Evolutionary conservation across 2,888 invertebrate species (phyloP).

Genomic region (Coelopa pilipes): DNA sequence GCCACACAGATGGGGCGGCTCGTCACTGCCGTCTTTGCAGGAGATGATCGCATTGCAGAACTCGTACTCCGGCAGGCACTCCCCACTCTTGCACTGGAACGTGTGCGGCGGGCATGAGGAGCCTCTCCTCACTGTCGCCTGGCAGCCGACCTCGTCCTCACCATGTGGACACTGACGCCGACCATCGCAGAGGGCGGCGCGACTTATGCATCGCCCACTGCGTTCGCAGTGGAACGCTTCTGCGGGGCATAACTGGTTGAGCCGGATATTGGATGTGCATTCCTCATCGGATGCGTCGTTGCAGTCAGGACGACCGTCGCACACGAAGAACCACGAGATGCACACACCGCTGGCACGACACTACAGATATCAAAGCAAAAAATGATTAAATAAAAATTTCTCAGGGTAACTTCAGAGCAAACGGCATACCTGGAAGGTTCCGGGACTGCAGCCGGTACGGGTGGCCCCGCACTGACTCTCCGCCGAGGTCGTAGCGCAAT

Average conservation of each 20-base stretch:
- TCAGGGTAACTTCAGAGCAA: background rate
- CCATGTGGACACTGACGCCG: constrained; percentile 80
- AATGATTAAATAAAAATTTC: constrained; percentile 3
- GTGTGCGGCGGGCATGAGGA: constrained; percentile 80
- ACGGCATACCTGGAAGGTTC: constrained; percentile 77
- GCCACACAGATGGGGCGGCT: constrained; percentile 80
- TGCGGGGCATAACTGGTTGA: constrained; percentile 71
- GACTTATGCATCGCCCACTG: constrained; percentile 79
- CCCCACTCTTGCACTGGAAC: constrained; percentile 86
- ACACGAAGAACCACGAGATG: constrained; percentile 93
- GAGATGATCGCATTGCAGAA: constrained; percentile 91
- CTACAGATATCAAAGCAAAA: constrained; percentile 65
- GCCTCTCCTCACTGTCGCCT: constrained; percentile 68
- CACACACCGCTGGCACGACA: constrained; percentile 87
- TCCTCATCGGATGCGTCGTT: constrained; percentile 89
- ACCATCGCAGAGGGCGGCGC: constrained; percentile 85
- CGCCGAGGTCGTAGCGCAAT: constrained; percentile 75
- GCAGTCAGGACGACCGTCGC: constrained; percentile 84
- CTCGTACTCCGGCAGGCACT: constrained; percentile 89
- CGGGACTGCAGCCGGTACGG: constrained; percentile 82
- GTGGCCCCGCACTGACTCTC: constrained; percentile 73
- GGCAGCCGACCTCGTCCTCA: constrained; percentile 79
- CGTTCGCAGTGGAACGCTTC: constrained; percentile 79
- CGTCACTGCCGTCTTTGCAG: constrained; percentile 90
- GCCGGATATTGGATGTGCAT: constrained; percentile 70